Base-by-base conservation (phyloP, 2,888 invertebrate species). In the Lepidonotus clava region DNA sequence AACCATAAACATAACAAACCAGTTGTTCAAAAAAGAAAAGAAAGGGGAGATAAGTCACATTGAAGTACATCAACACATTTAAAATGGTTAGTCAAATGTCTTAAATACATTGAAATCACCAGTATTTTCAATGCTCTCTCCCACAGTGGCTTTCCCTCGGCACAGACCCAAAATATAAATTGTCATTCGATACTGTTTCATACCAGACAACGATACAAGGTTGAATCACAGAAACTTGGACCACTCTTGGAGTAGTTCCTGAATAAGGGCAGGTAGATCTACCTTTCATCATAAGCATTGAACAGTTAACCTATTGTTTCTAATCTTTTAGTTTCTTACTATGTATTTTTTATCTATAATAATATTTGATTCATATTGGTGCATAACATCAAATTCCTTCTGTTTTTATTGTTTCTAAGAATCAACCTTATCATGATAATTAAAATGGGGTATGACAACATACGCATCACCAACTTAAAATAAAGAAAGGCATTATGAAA, bases 1-100 rank as follows among this genome's bases (percentile, higher is more conserved):
- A 71, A 71, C n/a, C n/a, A 71, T 32, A 66, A 66, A 66, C 71
- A 71, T 71, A 71, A 71, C 71, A 71, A 71, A 71, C 71, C 71
- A 71, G 71, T 71, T 71, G 71, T 38, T 71, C 18, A 11, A 46
- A 18, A 46, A 46, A 18, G 18, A 46, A 8, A 46, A 46, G 38
- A 71, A 38, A 71, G 11, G 24, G n/a, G 38, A 38, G 71, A 71
- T 38, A 71, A 71, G 71, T 71, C 71, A 71, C 71, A 34, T 36
- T 34, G 21, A 36, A 34, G 71, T 71, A 71, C 71, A 71, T 38
- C 36, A 71, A 34, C 71, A 71, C 71, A 71, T 71, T 71, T 21
- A 71, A 71, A 71, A 36, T 34, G n/a, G 71, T 36, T 71, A 38
- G 34, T 11, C 38, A 36, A 2, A 38, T 71, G 38, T 11, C 24